phyloP scores from a whole-genome alignment of 2,888 invertebrate genomes.

The Drosophila pseudotalamancana region DNA sequence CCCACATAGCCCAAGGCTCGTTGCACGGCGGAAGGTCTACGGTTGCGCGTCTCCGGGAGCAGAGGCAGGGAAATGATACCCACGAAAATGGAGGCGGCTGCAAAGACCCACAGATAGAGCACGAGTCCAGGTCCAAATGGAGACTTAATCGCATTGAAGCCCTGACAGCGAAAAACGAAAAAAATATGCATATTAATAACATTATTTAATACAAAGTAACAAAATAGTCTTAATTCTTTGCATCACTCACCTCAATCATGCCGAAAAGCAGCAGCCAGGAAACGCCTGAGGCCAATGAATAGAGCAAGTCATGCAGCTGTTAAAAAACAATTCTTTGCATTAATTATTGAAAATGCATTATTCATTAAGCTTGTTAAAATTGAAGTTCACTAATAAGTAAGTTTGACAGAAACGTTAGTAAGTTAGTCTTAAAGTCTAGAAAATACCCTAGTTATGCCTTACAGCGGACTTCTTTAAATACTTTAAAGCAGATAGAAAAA shows the following conservation, averaged over 20 bases:
- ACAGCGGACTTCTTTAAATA: too few relatives aligned
- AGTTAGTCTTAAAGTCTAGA: too few relatives aligned
- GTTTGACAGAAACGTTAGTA: too few relatives aligned
- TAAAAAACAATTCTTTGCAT: background rate
- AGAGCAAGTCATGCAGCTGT: conserved; percentile 63
- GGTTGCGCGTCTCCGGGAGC: conserved; percentile 78
- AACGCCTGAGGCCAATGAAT: conserved; percentile 56
- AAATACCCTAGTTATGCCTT: too few relatives aligned
- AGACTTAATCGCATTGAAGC: conserved; percentile 59
- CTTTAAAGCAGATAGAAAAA: too few relatives aligned
- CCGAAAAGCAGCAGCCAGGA: conserved; percentile 72
- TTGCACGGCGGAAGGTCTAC: conserved; percentile 68
- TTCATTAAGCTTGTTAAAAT: too few relatives aligned
- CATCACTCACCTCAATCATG: conserved; percentile 62
- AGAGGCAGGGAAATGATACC: conserved; percentile 65
- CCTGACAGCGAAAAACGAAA: conserved; percentile 33
- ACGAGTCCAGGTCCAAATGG: conserved; percentile 49
- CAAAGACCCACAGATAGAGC: conserved; percentile 76
- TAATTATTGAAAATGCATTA: background rate
- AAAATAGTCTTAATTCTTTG: too few relatives aligned
- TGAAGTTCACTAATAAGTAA: too few relatives aligned
- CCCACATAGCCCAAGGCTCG: conserved; percentile 58
- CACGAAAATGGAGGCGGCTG: conserved; percentile 68
- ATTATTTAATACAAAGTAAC: background rate
- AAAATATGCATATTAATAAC: background rate